Evolutionary conservation across 1,140 invertebrate species (phyloP), one percentile per base, ranked within the genome.

Genomic region (Drosophila novamexicana): DNA sequence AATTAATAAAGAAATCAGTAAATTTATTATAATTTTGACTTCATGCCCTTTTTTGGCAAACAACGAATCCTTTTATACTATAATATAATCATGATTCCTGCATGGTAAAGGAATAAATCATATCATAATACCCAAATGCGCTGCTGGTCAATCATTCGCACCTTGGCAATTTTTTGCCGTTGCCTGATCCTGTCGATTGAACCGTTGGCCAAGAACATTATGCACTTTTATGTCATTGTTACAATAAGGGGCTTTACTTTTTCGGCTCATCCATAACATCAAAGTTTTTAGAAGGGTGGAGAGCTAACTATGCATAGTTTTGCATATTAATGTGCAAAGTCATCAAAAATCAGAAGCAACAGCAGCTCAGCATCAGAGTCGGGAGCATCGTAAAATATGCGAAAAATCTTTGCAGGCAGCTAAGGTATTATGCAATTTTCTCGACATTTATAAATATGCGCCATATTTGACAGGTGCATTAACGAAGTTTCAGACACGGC

Each of bases 381-480:
- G 59, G 70, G 52, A 70, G 70, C 78, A 40, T 14, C 34, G 49
- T 40, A 65, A 71, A 72, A 62, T 63, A 76, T 72, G 67, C 57
- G 42, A 72, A 63, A 69, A 76, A 67, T 73, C 61, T 65, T 47
- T 72, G 58, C 58, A 63, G 81, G 68, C 64, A 62, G 77, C 66
- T 45, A 50, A 63, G 77, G 83, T 74, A 83, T 86, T 86, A 86
- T 86, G 83, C 83, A 86, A 86, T 86, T 86, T 86, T 68, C 63
- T 62, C 56, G 29, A 79, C 77, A 79, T 83, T 79, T 74, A 74
- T 65, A 86, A 77, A 82, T 77, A 59, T 73, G 52, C 50, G 56
- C 65, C 75, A 79, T 83, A 80, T 88, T 86, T 88, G 83, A 88
- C 83, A 88, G 83, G 84, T 88, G 83, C 83, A 88, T 88, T 88